These are phyloP conservation scores for Serranochromis macrocephalus DNA, from an alignment of 2,113 vertebrate genomes.

Conservation along the genomic window DNA sequence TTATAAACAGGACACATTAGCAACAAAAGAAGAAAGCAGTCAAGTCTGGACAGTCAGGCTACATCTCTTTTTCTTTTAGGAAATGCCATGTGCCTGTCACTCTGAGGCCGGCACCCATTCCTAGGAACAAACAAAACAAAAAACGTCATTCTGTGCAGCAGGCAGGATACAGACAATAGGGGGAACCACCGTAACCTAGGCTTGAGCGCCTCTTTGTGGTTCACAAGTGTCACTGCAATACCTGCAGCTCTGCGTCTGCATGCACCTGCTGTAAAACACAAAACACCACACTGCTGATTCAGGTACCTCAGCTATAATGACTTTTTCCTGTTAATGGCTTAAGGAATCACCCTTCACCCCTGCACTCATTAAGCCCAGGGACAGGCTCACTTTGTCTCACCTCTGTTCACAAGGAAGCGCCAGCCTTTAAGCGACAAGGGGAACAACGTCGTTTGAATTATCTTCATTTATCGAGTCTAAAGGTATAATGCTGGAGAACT, in stretches of 20 bases:
- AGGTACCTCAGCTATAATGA: neutral
- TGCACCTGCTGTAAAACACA: neutral
- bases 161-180: neutral
- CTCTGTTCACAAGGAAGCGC: neutral
- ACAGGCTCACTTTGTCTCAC: neutral
- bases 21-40: neutral
- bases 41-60: neutral
- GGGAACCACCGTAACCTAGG: neutral
- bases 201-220: constrained; percentile 35
- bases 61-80: neutral
- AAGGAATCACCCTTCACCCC: neutral
- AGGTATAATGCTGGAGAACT: neutral
- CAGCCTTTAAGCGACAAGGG: neutral
- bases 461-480: neutral
- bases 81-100: neutral
- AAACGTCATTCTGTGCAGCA: neutral
- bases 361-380: neutral
- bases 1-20: neutral
- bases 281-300: neutral
- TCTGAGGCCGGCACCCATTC: neutral
- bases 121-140: neutral
- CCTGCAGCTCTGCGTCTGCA: neutral
- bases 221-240: neutral
- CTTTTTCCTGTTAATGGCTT: neutral
- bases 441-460: neutral